phyloP scores from a whole-genome alignment of 1,140 invertebrate genomes.

The Cydia splendana region DNA sequence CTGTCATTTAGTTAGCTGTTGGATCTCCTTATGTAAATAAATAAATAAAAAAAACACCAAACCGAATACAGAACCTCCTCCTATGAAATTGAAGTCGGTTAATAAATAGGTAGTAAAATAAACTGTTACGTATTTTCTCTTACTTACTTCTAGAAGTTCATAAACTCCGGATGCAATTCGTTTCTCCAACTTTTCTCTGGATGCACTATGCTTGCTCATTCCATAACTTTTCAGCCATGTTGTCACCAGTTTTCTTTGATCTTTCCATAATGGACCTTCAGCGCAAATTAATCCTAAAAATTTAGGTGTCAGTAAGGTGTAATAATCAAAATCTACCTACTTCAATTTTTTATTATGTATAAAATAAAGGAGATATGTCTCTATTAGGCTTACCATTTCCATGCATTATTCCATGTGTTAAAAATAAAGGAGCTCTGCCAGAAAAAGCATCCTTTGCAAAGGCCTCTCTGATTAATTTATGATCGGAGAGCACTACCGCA shows the following conservation, averaged over 20 bases:
- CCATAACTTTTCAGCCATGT: conserved; percentile 88
- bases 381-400: conserved; percentile 86
- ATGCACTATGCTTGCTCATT: conserved; percentile 83
- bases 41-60: no score
- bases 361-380: background rate
- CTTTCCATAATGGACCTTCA: conserved; percentile 90
- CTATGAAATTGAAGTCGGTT: no score
- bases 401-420: conserved; percentile 92
- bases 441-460: conserved; percentile 85
- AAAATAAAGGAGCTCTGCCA: conserved; percentile 87
- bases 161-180: conserved; percentile 83
- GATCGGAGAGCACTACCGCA: conserved; percentile 87
- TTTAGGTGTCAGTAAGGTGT: background rate
- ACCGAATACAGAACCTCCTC: no score
- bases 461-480: conserved; percentile 84
- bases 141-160: conserved; percentile 82
- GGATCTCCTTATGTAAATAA: no score
- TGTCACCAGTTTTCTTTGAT: conserved; percentile 88
- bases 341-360: background rate
- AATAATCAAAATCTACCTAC: no score
- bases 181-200: conserved; percentile 83
- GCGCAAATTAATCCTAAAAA: conserved; percentile 88
- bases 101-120: background rate
- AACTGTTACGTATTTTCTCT: background rate
- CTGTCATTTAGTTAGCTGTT: no score